A percentile compares a stretch with the other conserved stretches of the same genome.
phyloP scores from a whole-genome alignment of 2,113 vertebrate genomes.

The Cyphomyrus discorhynchus region DNA sequence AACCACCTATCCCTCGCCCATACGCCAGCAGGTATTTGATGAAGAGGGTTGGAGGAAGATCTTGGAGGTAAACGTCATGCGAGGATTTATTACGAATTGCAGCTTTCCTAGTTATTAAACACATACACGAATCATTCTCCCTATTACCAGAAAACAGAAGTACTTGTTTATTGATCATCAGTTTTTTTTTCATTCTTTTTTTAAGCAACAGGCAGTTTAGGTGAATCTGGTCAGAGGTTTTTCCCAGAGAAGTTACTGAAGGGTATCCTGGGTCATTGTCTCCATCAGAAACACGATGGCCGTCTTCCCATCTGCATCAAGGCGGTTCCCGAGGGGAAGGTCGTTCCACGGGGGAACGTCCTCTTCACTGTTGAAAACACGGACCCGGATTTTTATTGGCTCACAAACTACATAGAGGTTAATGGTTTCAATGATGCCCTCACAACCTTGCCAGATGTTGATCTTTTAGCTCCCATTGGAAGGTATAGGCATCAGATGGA shows the following conservation, averaged over 20 bases:
- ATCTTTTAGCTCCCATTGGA: background rate
- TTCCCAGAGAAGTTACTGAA: background rate
- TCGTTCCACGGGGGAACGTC: slow-evolving; percentile 62
- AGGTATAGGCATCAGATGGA: background rate
- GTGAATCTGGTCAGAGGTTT: background rate
- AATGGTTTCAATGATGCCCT: background rate
- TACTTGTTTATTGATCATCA: background rate
- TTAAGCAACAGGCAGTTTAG: background rate
- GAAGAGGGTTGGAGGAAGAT: slow-evolving; percentile 65
- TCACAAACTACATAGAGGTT: slow-evolving; percentile 67
- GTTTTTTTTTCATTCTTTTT: background rate
- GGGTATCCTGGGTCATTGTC: background rate
- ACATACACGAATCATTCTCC: background rate
- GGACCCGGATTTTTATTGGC: slow-evolving; percentile 63
- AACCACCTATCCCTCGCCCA: too few species aligned
- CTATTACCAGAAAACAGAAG: background rate
- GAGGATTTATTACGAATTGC: background rate
- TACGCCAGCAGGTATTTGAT: too few species aligned
- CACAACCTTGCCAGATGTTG: background rate
- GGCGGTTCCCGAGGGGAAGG: slow-evolving; percentile 60
- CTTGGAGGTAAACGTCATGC: slow-evolving; percentile 46
- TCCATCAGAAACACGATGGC: slow-evolving; percentile 57
- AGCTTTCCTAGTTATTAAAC: background rate
- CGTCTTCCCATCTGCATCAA: slow-evolving; percentile 64
- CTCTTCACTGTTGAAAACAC: slow-evolving; percentile 70